Evolutionary conservation across 2,888 invertebrate genomes (phyloP).

Genomic region (Epirrhoe alternata): DNA sequence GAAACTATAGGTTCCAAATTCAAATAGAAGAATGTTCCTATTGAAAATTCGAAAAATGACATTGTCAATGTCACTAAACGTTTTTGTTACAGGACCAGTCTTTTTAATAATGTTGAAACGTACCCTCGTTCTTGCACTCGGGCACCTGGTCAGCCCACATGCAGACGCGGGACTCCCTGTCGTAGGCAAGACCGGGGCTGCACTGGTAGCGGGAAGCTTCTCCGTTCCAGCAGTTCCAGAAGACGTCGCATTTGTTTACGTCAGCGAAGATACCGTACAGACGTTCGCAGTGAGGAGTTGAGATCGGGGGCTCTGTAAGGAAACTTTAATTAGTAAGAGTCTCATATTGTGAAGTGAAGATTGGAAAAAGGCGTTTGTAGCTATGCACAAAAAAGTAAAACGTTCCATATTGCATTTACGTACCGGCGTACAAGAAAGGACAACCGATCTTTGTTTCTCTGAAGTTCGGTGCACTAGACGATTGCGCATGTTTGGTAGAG

Average conservation of each 20-base stretch:
- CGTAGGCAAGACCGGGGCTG: conserved; percentile 97
- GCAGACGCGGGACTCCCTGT: conserved; percentile 96
- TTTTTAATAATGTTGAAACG: conserved; percentile 43
- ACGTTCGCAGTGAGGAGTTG: conserved; percentile 93
- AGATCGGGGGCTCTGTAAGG: conserved; percentile 91
- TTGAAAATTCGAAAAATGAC: too few species aligned
- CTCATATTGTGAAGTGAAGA: not conserved
- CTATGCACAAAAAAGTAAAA: too few species aligned
- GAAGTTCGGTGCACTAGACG: too few species aligned
- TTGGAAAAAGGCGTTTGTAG: too few species aligned
- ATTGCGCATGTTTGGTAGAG: too few species aligned
- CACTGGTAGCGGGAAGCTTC: conserved; percentile 97
- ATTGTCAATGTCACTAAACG: too few species aligned
- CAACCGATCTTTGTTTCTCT: too few species aligned
- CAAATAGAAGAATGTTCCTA: too few species aligned
- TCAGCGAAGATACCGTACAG: conserved; percentile 97
- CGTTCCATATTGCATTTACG: too few species aligned
- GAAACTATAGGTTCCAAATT: too few species aligned
- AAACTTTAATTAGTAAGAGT: conserved; percentile 10
- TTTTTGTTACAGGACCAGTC: not conserved
- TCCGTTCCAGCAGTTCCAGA: conserved; percentile 99
- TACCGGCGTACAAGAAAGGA: too few species aligned
- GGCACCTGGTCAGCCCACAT: conserved; percentile 99
- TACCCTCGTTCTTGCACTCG: conserved; percentile 95
- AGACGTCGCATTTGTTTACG: conserved; percentile 94